Percentiles rank a stretch among this genome's conserved stretches.
These are phyloP conservation scores for Tyrophagus putrescentiae DNA, from an alignment of 1,140 invertebrate genomes.

Conservation along the genomic window DNA sequence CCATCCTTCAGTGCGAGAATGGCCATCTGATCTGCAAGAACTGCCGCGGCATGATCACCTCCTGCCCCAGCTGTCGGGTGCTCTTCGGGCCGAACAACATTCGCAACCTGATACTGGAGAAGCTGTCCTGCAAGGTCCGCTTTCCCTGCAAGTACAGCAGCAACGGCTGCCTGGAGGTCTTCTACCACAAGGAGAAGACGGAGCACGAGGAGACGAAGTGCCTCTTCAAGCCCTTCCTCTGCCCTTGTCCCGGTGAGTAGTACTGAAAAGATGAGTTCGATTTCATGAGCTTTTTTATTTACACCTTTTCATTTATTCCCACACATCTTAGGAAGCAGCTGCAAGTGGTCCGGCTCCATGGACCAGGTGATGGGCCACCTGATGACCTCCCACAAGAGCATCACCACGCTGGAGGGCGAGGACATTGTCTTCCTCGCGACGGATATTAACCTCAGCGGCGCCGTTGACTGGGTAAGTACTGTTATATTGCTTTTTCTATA, in stretches of 20 bases:
- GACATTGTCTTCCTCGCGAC: conserved; percentile 99
- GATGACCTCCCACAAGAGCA: conserved; percentile 94
- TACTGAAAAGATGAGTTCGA: background rate
- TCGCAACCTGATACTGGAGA: conserved; percentile 94
- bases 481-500: conserved; percentile 98
- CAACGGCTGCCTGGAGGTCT: conserved; percentile 78
- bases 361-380: conserved; percentile 96
- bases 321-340: conserved; percentile 58
- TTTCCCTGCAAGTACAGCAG: conserved; percentile 98
- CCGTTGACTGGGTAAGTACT: conserved; percentile 99
- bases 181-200: conserved; percentile 87
- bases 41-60: conserved; percentile 86
- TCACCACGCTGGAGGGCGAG: conserved; percentile 86
- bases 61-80: conserved; percentile 93
- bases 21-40: conserved; percentile 75
- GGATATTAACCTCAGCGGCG: conserved; percentile 96
- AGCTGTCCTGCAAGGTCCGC: conserved; percentile 90
- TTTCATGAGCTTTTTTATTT: background rate
- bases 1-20: conserved; percentile 58
- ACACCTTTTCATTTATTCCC: conserved; percentile 7
- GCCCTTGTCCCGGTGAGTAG: conserved; percentile 74
- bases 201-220: conserved; percentile 98
- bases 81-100: conserved; percentile 66
- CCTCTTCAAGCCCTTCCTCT: conserved; percentile 90
- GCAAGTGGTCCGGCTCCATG: conserved; percentile 93